phyloP scores from a whole-genome alignment of 2,113 vertebrate species.

The Oreochromis aureus region DNA sequence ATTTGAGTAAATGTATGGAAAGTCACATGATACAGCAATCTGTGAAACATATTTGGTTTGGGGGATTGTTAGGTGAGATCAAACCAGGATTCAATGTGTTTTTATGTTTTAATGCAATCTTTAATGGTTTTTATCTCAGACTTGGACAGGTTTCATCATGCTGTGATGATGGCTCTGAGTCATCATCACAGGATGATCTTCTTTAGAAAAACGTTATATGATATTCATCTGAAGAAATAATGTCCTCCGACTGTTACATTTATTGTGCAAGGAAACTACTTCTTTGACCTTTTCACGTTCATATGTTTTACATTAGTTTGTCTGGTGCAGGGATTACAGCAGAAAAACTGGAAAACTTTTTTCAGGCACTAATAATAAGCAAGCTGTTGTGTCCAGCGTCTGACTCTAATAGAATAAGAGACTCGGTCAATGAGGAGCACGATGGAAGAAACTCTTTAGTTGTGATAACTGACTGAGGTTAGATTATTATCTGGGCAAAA shows the following conservation, averaged over 20 bases:
- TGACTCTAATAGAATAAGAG: neutral
- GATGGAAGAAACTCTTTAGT: neutral
- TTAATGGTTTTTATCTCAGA: neutral
- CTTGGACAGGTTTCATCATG: neutral
- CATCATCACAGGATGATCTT: neutral
- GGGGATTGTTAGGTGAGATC: neutral
- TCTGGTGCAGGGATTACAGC: rapidly evolving
- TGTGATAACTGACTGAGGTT: neutral
- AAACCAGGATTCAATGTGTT: neutral
- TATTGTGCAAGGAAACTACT: neutral
- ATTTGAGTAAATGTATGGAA: neutral
- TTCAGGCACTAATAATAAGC: neutral
- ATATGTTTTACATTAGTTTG: neutral
- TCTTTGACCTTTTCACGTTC: neutral
- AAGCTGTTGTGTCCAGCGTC: neutral
- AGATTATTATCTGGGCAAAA: neutral
- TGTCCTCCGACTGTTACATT: neutral
- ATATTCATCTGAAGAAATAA: neutral
- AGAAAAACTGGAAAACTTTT: neutral
- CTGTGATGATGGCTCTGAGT: neutral
- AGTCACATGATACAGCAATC: neutral
- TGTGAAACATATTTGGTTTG: neutral
- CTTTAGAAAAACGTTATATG: neutral
- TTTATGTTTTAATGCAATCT: neutral
- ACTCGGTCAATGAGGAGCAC: neutral